These are phyloP conservation scores for Tethya wilhelma DNA, from an alignment of 37 sponge, comb jelly and placozoan species.

Conservation along the genomic window DNA sequence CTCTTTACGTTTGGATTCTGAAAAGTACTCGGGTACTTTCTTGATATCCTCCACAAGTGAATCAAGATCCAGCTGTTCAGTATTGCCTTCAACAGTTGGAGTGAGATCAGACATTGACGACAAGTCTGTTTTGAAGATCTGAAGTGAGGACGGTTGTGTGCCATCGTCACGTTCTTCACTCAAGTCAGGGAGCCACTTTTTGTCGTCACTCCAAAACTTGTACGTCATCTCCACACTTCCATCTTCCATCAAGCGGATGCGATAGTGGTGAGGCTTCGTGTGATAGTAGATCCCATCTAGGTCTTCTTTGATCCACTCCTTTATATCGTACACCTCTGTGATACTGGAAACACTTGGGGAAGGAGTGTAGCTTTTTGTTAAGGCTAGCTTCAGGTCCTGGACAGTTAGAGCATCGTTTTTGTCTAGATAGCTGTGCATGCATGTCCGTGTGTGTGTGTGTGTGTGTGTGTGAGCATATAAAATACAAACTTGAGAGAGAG, in stretches of 20 bases:
- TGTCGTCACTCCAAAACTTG: background rate
- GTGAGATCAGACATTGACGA: no score
- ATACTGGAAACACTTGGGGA: background rate
- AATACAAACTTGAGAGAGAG: no score
- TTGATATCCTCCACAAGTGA: no score
- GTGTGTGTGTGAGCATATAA: no score
- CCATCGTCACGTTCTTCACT: background rate
- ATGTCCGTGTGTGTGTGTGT: no score
- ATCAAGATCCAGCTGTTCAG: no score
- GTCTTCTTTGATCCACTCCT: constrained; percentile 18
- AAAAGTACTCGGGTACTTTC: no score
- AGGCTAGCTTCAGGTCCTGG: background rate
- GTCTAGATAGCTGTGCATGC: constrained; percentile 9
- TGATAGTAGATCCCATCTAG: constrained; percentile 30
- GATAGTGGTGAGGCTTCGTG: constrained; percentile 18
- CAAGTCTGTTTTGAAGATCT: no score
- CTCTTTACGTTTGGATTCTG: background rate
- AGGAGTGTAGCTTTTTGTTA: constrained; percentile 29
- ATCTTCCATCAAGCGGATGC: background rate
- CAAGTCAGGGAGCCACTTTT: background rate
- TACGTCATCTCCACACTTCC: constrained; percentile 8
- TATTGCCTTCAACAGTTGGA: no score
- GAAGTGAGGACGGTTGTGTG: no score
- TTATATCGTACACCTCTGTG: constrained; percentile 13
- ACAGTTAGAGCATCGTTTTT: constrained; percentile 22